Evolutionary conservation across 30 jellyfish, hydroid and myxozoan genomes (phyloP).

Genomic region (Aurelia sp.): DNA sequence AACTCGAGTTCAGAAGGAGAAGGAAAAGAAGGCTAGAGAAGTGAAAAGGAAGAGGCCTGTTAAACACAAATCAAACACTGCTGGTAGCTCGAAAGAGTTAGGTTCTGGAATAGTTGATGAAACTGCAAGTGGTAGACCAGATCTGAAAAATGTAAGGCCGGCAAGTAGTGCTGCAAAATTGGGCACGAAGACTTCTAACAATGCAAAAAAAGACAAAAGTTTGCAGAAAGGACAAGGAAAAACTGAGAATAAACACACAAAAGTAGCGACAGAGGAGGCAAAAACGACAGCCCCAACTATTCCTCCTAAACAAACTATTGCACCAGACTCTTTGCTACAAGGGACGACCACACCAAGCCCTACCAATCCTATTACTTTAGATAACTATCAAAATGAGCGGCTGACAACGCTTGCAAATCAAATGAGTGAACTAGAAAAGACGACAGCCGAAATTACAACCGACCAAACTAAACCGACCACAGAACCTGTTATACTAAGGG

Average conservation of each 20-base stretch:
- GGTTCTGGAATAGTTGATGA: not conserved
- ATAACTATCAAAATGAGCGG: conserved; percentile 9
- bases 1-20: conserved; percentile 31
- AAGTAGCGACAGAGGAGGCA: not conserved
- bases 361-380: conserved; percentile 41
- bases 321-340: not conserved
- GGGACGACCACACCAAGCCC: not conserved
- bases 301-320: not conserved
- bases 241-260: not conserved
- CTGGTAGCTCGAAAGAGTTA: not conserved
- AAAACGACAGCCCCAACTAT: conserved; percentile 11
- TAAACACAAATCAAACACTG: not conserved
- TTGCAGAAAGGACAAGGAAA: not conserved
- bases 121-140: not conserved
- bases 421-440: conserved; percentile 38
- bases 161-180: not conserved
- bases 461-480: conserved; percentile 10
- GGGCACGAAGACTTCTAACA: not conserved
- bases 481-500: not conserved
- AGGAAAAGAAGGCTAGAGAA: conserved; percentile 25
- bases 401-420: conserved; percentile 51
- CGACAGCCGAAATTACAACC: not conserved
- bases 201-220: not conserved
- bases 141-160: not conserved
- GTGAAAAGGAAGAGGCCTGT: not conserved